Evolutionary conservation across 2,888 invertebrate genomes (phyloP).

Genomic region (Philopedon plagiatum): DNA sequence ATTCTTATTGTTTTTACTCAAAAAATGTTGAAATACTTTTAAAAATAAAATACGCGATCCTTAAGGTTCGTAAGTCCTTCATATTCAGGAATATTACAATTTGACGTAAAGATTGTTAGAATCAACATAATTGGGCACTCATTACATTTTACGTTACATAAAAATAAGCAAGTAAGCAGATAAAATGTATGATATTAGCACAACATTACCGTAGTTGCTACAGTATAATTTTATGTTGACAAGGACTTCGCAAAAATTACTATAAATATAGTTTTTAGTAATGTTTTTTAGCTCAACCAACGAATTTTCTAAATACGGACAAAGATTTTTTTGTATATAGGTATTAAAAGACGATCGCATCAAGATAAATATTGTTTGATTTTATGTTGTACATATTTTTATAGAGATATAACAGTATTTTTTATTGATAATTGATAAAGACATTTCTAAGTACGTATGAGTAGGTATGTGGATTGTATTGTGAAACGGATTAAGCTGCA

Average conservation of each 20-base stretch:
- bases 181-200: not conserved
- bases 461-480: slow-evolving; percentile 3
- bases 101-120: too few species aligned
- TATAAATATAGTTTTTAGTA: not conserved
- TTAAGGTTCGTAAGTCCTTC: too few species aligned
- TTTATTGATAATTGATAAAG: slow-evolving; percentile 23
- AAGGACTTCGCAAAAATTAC: not conserved
- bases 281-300: slow-evolving; percentile 6
- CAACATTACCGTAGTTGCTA: not conserved
- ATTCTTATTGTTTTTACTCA: too few species aligned
- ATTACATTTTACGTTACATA: not conserved
- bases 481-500: not conserved
- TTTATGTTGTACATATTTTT: slow-evolving; percentile 32
- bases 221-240: not conserved
- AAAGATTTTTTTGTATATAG: slow-evolving; percentile 14
- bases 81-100: too few species aligned
- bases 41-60: too few species aligned
- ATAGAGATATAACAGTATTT: slow-evolving; percentile 30
- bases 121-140: not conserved
- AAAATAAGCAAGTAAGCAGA: not conserved
- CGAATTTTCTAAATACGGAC: slow-evolving; percentile 7
- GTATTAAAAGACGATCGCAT: not conserved
- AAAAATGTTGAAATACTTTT: too few species aligned
- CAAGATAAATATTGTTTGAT: slow-evolving; percentile 18
- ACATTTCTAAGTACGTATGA: slow-evolving; percentile 13